phyloP scores from a whole-genome alignment of 2,797 vertebrate genomes.

The Eurystomus glaucurus region DNA sequence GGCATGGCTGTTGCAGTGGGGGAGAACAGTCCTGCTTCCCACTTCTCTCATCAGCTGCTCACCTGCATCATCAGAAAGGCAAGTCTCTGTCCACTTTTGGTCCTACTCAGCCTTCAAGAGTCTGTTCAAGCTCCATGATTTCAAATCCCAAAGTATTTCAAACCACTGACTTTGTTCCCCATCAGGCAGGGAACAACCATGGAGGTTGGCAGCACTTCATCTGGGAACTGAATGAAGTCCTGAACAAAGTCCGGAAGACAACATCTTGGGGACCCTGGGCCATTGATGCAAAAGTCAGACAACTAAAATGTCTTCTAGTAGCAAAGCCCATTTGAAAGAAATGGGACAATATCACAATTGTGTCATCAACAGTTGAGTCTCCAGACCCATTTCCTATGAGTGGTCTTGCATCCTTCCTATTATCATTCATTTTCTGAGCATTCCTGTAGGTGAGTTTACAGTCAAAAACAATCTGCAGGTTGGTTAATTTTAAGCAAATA shows the following conservation, averaged over 20 bases:
- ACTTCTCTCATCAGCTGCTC: background rate
- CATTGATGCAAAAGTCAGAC: background rate
- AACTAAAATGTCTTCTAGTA: background rate
- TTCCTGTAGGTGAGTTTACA: background rate
- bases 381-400: background rate
- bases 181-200: background rate
- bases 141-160: background rate
- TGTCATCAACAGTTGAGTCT: background rate
- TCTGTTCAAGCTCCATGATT: background rate
- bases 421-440: background rate
- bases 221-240: background rate
- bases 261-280: background rate
- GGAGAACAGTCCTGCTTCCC: accelerated
- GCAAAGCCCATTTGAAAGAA: background rate
- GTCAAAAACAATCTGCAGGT: background rate
- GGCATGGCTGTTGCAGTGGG: accelerated
- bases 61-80: background rate
- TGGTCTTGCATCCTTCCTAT: background rate
- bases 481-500: background rate
- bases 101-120: background rate
- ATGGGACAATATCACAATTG: background rate
- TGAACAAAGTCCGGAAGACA: background rate
- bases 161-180: background rate
- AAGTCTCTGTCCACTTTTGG: background rate
- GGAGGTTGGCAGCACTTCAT: background rate